A percentile compares a stretch with the other conserved stretches of the same genome.
These are phyloP conservation scores for Pseudococcus jackbeardsleyi DNA, from an alignment of 2,888 invertebrate genomes.

Conservation along the genomic window DNA sequence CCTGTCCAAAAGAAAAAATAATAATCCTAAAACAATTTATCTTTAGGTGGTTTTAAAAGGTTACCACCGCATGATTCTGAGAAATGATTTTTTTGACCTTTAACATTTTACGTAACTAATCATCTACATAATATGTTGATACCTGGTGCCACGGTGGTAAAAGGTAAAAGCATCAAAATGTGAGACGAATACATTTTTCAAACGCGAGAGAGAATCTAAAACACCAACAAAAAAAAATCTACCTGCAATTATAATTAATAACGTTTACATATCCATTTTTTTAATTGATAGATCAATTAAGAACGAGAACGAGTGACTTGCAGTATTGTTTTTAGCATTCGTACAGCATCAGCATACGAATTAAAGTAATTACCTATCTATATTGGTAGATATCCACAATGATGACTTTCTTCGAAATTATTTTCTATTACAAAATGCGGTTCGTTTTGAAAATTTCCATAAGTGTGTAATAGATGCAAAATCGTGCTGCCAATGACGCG, in stretches of 20 bases:
- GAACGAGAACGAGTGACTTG: background rate
- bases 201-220: background rate
- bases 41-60: background rate
- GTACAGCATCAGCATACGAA: background rate
- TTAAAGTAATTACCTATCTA: slow-evolving; percentile 16
- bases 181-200: background rate
- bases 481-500: slow-evolving; percentile 25
- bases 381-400: background rate
- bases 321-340: background rate
- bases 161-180: background rate
- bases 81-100: slow-evolving; percentile 5
- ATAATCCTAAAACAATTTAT: background rate
- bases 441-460: slow-evolving; percentile 26
- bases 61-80: background rate
- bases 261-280: background rate
- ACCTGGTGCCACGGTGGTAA: background rate
- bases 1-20: background rate
- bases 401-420: background rate
- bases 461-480: background rate
- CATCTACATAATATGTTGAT: background rate
- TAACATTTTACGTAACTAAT: slow-evolving; percentile 17
- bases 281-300: slow-evolving; percentile 28
- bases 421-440: slow-evolving; percentile 1
- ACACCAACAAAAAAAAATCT: background rate
- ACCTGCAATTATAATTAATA: background rate